phyloP scores from a whole-genome alignment of 1,140 invertebrate species.

The Amyelois transitella region DNA sequence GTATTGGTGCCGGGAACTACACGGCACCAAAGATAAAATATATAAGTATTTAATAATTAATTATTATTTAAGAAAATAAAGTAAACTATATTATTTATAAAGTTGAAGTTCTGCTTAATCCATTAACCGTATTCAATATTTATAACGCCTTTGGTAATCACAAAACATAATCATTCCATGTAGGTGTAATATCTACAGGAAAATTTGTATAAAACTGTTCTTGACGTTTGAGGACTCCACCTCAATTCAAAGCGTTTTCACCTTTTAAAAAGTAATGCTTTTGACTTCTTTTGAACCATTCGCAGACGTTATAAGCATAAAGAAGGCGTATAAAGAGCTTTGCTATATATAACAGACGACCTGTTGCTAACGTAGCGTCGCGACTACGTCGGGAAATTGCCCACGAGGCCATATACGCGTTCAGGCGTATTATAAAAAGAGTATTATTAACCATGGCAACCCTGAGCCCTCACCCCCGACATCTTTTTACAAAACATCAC shows the following conservation, averaged over 20 bases:
- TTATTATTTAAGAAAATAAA: too few relatives aligned
- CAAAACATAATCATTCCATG: too few relatives aligned
- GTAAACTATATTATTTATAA: too few relatives aligned
- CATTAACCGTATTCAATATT: too few relatives aligned
- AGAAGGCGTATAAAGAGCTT: conserved; percentile 35
- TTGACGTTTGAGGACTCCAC: conserved; percentile 5
- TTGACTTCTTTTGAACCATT: conserved; percentile 23
- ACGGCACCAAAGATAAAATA: too few relatives aligned
- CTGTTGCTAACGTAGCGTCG: conserved; percentile 56
- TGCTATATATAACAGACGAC: conserved; percentile 27
- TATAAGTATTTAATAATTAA: too few relatives aligned
- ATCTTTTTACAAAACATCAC: conserved; percentile 59
- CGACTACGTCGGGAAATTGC: conserved; percentile 19
- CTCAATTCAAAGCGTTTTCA: conserved; percentile 23
- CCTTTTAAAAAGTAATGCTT: conserved; percentile 24
- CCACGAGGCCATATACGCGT: conserved; percentile 23
- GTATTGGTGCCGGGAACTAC: too few relatives aligned
- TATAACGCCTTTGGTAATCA: too few relatives aligned
- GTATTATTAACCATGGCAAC: conserved; percentile 71
- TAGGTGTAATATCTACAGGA: background rate
- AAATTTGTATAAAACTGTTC: conserved; percentile 7
- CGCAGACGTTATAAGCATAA: conserved; percentile 22
- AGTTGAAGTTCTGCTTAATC: too few relatives aligned
- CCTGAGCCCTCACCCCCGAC: conserved; percentile 40
- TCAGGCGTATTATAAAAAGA: conserved; percentile 33